Evolutionary conservation across 2,888 invertebrate species (phyloP), one percentile per base, ranked within the genome.

Genomic region (Cryptops parisi): DNA sequence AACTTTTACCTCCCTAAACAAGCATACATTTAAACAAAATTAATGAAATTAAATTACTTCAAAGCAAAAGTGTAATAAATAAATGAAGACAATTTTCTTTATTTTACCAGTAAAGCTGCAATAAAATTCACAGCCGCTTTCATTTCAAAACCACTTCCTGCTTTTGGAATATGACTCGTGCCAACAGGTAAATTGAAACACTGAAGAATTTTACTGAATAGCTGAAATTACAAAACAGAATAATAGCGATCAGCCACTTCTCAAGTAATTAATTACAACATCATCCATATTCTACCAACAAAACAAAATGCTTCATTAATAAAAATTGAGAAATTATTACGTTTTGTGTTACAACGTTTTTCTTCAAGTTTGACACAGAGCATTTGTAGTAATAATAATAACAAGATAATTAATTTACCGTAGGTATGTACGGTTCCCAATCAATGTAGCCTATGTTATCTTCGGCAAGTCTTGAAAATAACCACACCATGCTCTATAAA

Each of bases 351-450:
- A n/a, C n/a, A n/a, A n/a, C n/a, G n/a, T n/a, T n/a, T n/a, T n/a
- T n/a, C n/a, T n/a, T n/a, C n/a, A n/a, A n/a, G n/a, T n/a, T n/a
- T n/a, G n/a, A n/a, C n/a, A n/a, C n/a, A n/a, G n/a, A n/a, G n/a
- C n/a, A n/a, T n/a, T n/a, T n/a, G n/a, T n/a, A n/a, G n/a, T n/a
- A n/a, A n/a, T n/a, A n/a, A n/a, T n/a, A 52, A 33, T 44, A 22
- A n/a, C 47, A 15, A 33, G 17, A 40, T 21, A 33, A 48, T 50
- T 22, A 38, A 45, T n/a, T 46, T 60, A 69, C 68, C 62, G 62
- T 62, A n/a, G 88, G 81, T 50, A 88, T 76, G 64, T 88, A 77
- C 0, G 85, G 84, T 57, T 81, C 79, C 91, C 91, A 94, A 67
- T 94, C 80, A 43, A 93, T 79, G 51, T 80, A 79, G 0, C 91